Evolutionary conservation across 2,797 vertebrate genomes (phyloP).

Genomic region (Micrastur ruficollis): DNA sequence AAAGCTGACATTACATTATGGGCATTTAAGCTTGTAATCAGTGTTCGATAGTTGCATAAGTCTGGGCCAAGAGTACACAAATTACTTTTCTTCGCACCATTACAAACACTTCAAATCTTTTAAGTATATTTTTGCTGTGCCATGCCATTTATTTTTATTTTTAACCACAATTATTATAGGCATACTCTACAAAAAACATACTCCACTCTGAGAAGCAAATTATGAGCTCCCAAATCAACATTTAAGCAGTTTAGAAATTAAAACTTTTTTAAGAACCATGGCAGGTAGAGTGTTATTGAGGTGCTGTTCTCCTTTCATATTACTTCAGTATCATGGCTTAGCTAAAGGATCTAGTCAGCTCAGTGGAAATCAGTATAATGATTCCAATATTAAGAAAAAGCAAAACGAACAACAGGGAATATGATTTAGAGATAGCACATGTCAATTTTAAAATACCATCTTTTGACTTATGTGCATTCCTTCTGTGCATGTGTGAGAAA

Average conservation of each 20-base stretch:
- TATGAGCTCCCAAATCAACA: not conserved
- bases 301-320: not conserved
- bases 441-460: not conserved
- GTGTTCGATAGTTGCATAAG: not conserved
- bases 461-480: not conserved
- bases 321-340: not conserved
- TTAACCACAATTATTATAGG: not conserved
- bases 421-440: not conserved
- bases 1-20: not conserved
- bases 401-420: conserved; percentile 6
- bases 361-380: not conserved
- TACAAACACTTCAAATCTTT: not conserved
- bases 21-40: not conserved
- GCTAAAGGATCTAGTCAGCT: not conserved
- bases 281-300: not conserved
- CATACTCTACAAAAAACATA: not conserved
- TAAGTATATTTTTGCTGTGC: not conserved
- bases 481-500: not conserved
- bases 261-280: conserved; percentile 26
- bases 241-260: conserved; percentile 24
- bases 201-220: not conserved
- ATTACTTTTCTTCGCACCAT: not conserved
- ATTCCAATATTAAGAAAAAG: conserved; percentile 10
- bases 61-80: not conserved
- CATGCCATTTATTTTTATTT: not conserved